These are phyloP conservation scores for Lepidurus arcticus DNA, from an alignment of 1,140 invertebrate genomes.

Conservation along the genomic window DNA sequence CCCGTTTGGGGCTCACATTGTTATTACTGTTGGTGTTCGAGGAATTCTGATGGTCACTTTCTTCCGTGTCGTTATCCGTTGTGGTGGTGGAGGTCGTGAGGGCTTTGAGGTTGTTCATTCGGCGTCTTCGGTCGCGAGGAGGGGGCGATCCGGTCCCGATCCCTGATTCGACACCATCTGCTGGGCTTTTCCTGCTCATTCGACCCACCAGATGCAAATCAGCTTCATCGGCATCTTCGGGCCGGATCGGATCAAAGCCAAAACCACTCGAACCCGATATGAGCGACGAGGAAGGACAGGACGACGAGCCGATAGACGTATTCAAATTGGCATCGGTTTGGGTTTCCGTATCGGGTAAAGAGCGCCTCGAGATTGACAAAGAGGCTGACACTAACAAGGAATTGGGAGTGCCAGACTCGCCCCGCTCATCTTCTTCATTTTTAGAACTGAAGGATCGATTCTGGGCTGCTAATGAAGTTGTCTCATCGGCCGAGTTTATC, in stretches of 20 bases:
- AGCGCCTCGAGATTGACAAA: constrained; percentile 24
- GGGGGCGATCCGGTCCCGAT: constrained; percentile 33
- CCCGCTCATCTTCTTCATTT: neutral
- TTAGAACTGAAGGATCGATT: neutral
- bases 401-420: neutral
- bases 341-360: neutral
- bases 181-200: neutral
- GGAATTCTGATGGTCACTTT: neutral
- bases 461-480: neutral
- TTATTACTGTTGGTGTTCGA: constrained; percentile 5
- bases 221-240: constrained; percentile 16
- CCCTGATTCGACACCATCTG: constrained; percentile 27
- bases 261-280: constrained; percentile 28
- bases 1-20: neutral
- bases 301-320: neutral
- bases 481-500: constrained; percentile 27
- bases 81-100: neutral
- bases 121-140: constrained; percentile 24
- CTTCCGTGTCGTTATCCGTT: neutral
- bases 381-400: constrained; percentile 13
- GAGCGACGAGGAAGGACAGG: constrained; percentile 28
- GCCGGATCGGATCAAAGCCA: neutral
- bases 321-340: neutral
- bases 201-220: neutral
- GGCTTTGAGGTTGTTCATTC: neutral